Conservation (phyloP, 2,797 vertebrate species). For the Gallinago nigripennis region DNA sequence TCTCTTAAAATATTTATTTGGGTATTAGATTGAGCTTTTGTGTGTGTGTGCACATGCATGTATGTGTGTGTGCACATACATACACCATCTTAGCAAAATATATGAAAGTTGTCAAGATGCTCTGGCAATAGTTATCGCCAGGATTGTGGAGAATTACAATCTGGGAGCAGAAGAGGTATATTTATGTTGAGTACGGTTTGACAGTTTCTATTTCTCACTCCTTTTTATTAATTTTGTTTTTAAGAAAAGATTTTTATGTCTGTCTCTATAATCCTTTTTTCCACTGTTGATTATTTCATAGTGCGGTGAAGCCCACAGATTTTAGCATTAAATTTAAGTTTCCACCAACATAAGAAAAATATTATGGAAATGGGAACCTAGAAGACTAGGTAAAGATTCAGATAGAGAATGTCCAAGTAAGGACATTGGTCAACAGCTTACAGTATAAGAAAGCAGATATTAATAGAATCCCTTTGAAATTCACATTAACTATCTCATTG, state of each 20-base stretch:
- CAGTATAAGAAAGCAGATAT: not conserved
- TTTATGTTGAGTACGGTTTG: not conserved
- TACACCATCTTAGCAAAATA: not conserved
- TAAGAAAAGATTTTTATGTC: not conserved
- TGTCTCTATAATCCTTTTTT: not conserved
- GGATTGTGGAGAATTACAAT: not conserved
- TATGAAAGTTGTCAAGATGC: not conserved
- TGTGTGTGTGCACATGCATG: fast-evolving
- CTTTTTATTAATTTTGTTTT: not conserved
- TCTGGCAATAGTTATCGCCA: not conserved
- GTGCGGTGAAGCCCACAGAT: not conserved
- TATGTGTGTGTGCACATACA: not conserved
- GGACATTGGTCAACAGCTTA: not conserved
- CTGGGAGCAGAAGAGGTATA: not conserved
- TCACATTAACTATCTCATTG: not conserved
- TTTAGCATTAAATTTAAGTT: not conserved
- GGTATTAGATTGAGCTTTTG: not conserved
- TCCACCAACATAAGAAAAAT: not conserved
- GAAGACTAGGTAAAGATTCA: not conserved
- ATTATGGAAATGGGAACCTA: not conserved
- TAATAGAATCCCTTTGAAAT: not conserved
- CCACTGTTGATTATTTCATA: not conserved
- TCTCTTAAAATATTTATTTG: not conserved
- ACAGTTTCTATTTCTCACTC: not conserved
- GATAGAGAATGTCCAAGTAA: not conserved